Conservation (phyloP, 1,140 invertebrate genomes). For the Eueides isabella region DNA sequence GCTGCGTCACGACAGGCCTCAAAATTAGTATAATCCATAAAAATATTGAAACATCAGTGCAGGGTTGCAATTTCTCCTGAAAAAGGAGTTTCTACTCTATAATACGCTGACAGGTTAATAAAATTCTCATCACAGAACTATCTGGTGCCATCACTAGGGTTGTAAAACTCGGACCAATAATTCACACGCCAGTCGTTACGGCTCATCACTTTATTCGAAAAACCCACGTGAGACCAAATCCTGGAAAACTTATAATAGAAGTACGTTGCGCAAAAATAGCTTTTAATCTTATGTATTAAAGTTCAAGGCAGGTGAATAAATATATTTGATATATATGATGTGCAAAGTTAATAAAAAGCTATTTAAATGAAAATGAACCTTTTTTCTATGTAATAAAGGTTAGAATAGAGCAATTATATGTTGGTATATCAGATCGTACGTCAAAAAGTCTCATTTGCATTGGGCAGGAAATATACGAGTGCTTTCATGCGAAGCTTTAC, state of each 20-base stretch:
- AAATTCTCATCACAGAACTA: constrained; percentile 35
- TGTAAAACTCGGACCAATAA: constrained; percentile 47
- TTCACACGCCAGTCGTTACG: constrained; percentile 51
- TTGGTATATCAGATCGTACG: constrained; percentile 40
- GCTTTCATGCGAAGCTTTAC: constrained; percentile 29
- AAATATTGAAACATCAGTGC: not conserved
- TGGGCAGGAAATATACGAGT: constrained; percentile 56
- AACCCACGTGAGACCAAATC: constrained; percentile 51
- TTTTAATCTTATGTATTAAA: constrained; percentile 9
- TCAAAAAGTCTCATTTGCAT: constrained; percentile 57
- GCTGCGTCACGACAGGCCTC: too few relatives aligned
- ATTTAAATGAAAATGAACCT: constrained; percentile 25
- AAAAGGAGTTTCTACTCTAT: not conserved
- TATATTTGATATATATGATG: constrained; percentile 11
- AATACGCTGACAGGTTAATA: constrained; percentile 24
- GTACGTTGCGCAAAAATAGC: constrained; percentile 21
- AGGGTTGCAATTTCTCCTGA: not conserved
- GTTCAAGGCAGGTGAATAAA: not conserved
- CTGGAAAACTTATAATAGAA: constrained; percentile 23
- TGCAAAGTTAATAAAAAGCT: constrained; percentile 6
- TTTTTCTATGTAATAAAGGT: constrained; percentile 21
- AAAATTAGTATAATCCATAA: not conserved
- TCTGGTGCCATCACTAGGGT: constrained; percentile 25
- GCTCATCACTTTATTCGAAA: constrained; percentile 58
- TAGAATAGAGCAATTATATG: not conserved